Conservation (phyloP, 2,797 vertebrate genomes). For the Chelon labrosus region DNA sequence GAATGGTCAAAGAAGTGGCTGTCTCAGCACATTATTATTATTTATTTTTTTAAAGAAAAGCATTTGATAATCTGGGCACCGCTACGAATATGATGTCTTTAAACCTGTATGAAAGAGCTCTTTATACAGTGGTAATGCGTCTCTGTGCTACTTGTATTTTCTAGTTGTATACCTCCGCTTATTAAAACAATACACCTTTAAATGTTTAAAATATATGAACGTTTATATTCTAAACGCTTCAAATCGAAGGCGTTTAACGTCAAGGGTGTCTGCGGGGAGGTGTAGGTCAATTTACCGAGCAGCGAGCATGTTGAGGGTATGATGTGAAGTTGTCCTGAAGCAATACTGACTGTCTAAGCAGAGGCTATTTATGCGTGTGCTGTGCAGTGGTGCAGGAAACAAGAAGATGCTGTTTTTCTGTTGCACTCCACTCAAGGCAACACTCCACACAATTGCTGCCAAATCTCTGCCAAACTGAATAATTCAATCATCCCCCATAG, state of each 20-base stretch:
- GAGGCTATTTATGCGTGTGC: constrained; percentile 88
- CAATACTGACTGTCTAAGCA: constrained; percentile 77
- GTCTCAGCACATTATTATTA: constrained; percentile 1
- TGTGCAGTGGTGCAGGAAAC: constrained; percentile 89
- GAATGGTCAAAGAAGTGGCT: constrained; percentile 13
- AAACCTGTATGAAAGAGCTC: background rate
- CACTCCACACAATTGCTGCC: constrained; percentile 84
- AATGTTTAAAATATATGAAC: constrained; percentile 7
- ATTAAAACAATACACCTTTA: background rate
- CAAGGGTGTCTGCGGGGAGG: constrained; percentile 46
- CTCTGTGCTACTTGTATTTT: constrained; percentile 3
- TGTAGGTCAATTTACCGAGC: constrained; percentile 83
- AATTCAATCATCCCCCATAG: constrained; percentile 87
- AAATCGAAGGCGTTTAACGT: constrained; percentile 56
- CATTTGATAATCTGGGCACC: constrained; percentile 14
- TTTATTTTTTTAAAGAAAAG: constrained; percentile 15
- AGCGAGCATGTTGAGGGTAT: constrained; percentile 81
- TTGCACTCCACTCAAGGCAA: constrained; percentile 84
- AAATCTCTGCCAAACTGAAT: constrained; percentile 88
- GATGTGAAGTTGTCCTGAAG: constrained; percentile 81
- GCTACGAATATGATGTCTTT: background rate
- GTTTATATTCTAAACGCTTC: constrained; percentile 15
- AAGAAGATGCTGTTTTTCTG: constrained; percentile 79
- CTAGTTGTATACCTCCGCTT: background rate
- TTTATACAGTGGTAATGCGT: background rate